Conservation (phyloP, 2,888 invertebrate species). For the Homarus gammarus region DNA sequence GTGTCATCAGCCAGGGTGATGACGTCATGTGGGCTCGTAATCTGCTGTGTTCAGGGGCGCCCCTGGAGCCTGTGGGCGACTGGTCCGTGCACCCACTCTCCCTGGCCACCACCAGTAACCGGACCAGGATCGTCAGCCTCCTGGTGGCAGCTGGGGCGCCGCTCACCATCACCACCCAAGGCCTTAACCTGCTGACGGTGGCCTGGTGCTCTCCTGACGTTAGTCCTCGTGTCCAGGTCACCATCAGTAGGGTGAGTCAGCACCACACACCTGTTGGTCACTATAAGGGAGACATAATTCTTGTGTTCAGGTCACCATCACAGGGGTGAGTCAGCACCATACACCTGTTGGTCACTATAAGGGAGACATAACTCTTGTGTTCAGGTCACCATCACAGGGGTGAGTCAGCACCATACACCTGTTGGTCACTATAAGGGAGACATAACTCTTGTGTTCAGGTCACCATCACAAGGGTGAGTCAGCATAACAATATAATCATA, state of each 20-base stretch:
- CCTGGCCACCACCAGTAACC: conserved; percentile 20
- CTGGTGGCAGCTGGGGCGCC: conserved; percentile 28
- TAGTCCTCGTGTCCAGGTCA: conserved; percentile 15
- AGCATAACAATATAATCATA: neutral
- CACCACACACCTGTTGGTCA: too few relatives aligned
- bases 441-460: too few relatives aligned
- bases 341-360: too few relatives aligned
- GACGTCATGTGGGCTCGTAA: conserved; percentile 16
- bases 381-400: too few relatives aligned
- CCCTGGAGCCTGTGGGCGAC: conserved; percentile 14
- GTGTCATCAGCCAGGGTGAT: conserved; percentile 18
- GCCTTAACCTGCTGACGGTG: conserved; percentile 7
- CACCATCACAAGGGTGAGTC: too few relatives aligned
- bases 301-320: too few relatives aligned
- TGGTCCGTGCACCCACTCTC: conserved; percentile 15
- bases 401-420: too few relatives aligned
- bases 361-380: too few relatives aligned
- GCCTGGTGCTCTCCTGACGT: conserved; percentile 30
- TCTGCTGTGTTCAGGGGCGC: neutral
- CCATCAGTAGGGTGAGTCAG: conserved; percentile 16
- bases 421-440: too few relatives aligned
- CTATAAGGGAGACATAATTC: too few relatives aligned
- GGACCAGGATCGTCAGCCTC: conserved; percentile 36
- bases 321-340: too few relatives aligned
- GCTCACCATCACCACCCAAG: neutral